A percentile compares a stretch with the other conserved stretches of the same genome.
These are phyloP conservation scores for Phoxinus phoxinus DNA, from an alignment of 2,113 vertebrate genomes.

Conservation along the genomic window DNA sequence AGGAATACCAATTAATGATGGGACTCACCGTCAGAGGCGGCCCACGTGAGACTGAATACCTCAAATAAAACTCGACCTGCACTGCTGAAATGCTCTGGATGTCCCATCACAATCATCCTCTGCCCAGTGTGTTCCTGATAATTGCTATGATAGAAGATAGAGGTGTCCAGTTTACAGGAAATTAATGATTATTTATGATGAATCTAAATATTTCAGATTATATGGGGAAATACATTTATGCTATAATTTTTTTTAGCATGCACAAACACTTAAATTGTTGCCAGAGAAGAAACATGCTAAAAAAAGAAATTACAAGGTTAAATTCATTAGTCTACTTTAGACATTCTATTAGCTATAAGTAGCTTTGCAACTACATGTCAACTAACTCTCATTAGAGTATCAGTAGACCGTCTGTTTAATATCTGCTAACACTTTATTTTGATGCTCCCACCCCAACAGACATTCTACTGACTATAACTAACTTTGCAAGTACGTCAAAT, in stretches of 20 bases:
- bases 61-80: background rate
- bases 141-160: background rate
- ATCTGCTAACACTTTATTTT: too few species aligned
- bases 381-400: too few species aligned
- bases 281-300: background rate
- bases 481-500: too few species aligned
- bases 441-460: too few species aligned
- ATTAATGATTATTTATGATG: background rate
- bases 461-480: too few species aligned
- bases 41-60: slow-evolving; percentile 18
- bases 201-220: background rate
- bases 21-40: background rate
- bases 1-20: slow-evolving; percentile 41
- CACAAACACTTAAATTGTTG: background rate
- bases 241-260: too few species aligned
- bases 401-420: too few species aligned
- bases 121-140: background rate
- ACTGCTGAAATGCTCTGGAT: background rate
- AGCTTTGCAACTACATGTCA: too few species aligned
- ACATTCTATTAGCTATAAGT: too few species aligned
- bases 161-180: background rate
- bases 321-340: background rate
- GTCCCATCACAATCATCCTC: background rate
- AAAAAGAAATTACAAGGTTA: background rate
- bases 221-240: background rate